Conservation (phyloP, 2,888 invertebrate species). For the Camptogramma bilineatum region DNA sequence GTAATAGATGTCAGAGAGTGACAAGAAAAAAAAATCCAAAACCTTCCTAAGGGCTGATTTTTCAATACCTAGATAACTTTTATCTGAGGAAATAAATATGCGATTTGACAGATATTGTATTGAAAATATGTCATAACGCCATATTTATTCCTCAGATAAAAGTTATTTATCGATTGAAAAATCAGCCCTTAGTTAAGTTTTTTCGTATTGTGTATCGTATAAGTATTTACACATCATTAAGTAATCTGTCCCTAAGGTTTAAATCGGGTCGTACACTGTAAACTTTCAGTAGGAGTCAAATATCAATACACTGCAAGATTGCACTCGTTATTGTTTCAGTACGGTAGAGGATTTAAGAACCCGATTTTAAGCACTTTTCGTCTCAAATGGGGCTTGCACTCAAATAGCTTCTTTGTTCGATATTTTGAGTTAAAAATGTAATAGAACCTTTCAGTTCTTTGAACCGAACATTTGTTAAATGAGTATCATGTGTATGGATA, state of each 20-base stretch:
- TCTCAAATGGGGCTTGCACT: constrained; percentile 40
- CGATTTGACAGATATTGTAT: no score
- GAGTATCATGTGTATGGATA: no score
- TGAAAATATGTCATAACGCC: no score
- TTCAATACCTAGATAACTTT: no score
- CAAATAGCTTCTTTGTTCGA: constrained; percentile 8
- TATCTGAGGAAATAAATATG: no score
- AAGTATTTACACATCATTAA: neutral
- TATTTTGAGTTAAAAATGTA: neutral
- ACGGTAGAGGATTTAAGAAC: constrained; percentile 47
- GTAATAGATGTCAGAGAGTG: no score
- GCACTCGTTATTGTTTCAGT: constrained; percentile 63
- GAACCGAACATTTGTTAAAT: neutral
- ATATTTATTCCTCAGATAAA: no score
- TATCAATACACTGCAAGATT: constrained; percentile 55
- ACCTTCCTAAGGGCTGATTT: no score
- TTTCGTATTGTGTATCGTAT: no score
- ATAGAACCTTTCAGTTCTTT: neutral
- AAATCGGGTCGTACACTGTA: constrained; percentile 45
- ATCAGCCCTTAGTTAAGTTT: no score
- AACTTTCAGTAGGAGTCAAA: constrained; percentile 41
- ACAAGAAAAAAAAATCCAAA: no score
- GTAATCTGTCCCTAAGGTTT: neutral
- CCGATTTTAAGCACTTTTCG: constrained; percentile 48
- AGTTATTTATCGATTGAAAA: no score